These are phyloP conservation scores for Athetis lepigone DNA, from an alignment of 2,888 invertebrate genomes.

Conservation along the genomic window DNA sequence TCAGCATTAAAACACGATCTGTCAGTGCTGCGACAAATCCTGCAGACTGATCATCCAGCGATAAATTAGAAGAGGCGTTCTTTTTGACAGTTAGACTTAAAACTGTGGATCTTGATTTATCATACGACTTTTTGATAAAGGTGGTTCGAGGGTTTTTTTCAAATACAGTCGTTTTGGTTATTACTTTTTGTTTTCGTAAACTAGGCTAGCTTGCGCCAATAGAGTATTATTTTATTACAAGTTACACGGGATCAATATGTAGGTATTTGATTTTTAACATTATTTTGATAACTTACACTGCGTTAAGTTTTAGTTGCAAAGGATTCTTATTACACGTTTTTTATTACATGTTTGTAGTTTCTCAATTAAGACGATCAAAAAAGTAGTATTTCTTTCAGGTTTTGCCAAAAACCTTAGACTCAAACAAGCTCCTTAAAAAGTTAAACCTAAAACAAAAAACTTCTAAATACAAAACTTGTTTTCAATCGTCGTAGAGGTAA, in stretches of 20 bases:
- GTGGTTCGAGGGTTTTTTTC: background rate
- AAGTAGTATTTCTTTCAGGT: background rate
- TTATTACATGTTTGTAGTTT: no score
- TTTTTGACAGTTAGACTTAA: constrained; percentile 31
- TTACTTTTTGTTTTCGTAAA: no score
- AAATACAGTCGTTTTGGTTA: no score
- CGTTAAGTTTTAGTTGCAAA: no score
- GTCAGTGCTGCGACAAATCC: constrained; percentile 57
- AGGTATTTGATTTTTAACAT: no score
- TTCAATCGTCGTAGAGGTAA: constrained; percentile 41
- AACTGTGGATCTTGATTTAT: constrained; percentile 35
- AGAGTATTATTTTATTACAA: no score
- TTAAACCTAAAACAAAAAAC: constrained; percentile 33
- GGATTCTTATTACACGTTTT: no score
- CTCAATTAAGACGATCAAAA: no score
- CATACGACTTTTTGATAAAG: constrained; percentile 10
- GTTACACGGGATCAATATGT: no score
- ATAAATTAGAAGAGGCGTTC: constrained; percentile 50
- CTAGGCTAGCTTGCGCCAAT: no score
- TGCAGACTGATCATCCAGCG: constrained; percentile 54
- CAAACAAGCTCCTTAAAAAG: constrained; percentile 7
- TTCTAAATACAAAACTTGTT: constrained; percentile 36
- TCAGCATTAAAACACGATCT: constrained; percentile 64
- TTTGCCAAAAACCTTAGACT: background rate
- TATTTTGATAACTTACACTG: no score